Base-by-base conservation (phyloP, 2,113 vertebrate species). In the Prunella fulvescens region DNA sequence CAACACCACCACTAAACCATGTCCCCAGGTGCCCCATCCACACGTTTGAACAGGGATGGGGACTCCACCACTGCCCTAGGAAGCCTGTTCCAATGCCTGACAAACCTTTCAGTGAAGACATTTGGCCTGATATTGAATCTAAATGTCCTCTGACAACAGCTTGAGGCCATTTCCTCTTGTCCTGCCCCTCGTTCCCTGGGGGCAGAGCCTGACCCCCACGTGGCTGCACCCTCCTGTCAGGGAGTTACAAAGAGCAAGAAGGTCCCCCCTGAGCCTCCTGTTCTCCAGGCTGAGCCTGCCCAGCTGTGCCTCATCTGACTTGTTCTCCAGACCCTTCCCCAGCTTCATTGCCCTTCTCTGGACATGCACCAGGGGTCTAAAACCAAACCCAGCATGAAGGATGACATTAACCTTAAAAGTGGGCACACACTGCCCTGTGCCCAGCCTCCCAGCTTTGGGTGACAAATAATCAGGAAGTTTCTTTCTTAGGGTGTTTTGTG, bases 351-450 rank as follows among this genome's bases (percentile, higher is more conserved):
- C 40, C 62, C 25, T 22, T 26, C 53, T 40, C 78, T 31, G 8
- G 15, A 54, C 14, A 54, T 0, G 0, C 40, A 53, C 14, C n/a
- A 61, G 54, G n/a, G 29, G 18, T 25, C 5, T 20, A 48, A 82
- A 69, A 61, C 6, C 11, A 17, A 76, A 42, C 5, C 14, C 35
- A 35, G 35, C 12, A 69, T 7, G 29, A 76, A 86, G 22, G 13
- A 64, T 25, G 11, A 81, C 11, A 16, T 42, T 56, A 60, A n/a
- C 19, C 25, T 37, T 51, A 31, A 42, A 88, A 83, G 45, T 3
- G 1, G 12, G 23, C 1, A 2, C 31, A 50, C 19, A 2, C 3
- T 73, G 62, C 12, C 67, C 62, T 29, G 17, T 14, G 29, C 29
- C 22, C 2, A 2, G 31, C 10, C 57, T 53, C 45, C 13, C 31